These are phyloP conservation scores for Hippoglossus hippoglossus DNA, from an alignment of 2,797 vertebrate species.

Conservation along the genomic window DNA sequence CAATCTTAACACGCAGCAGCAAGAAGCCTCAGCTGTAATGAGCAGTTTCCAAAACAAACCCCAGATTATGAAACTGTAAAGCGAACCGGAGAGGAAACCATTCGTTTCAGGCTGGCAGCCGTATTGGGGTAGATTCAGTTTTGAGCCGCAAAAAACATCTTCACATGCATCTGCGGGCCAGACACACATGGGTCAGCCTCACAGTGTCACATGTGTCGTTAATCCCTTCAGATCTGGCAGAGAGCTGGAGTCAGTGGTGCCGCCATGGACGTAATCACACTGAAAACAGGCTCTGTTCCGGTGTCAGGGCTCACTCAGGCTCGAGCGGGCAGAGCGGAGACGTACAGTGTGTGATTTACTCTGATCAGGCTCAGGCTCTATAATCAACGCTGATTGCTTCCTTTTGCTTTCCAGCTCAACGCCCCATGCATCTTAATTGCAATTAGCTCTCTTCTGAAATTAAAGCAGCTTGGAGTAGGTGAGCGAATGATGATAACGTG, in stretches of 20 bases:
- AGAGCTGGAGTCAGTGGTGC: conserved; percentile 41
- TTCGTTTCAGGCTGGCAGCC: conserved; percentile 25
- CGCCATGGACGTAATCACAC: conserved; percentile 55
- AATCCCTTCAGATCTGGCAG: conserved; percentile 64
- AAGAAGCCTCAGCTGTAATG: conserved; percentile 36
- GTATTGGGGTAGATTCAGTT: conserved; percentile 15
- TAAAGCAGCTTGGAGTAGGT: conserved; percentile 57
- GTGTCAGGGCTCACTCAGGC: conserved; percentile 50
- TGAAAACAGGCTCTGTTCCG: conserved; percentile 48
- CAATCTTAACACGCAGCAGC: conserved; percentile 2
- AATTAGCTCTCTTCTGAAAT: conserved; percentile 78
- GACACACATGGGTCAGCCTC: conserved; percentile 53
- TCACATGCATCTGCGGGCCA: conserved; percentile 18
- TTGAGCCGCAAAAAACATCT: conserved; percentile 43
- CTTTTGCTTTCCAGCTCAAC: conserved; percentile 63
- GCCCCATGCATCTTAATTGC: conserved; percentile 69
- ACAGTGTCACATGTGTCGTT: conserved; percentile 48
- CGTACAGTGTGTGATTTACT: conserved; percentile 60
- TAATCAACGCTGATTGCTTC: conserved; percentile 80
- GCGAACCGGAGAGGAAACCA: conserved; percentile 12
- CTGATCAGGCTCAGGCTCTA: conserved; percentile 68
- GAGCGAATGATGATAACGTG: conserved; percentile 35
- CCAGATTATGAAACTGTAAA: conserved; percentile 39
- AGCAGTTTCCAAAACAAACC: conserved; percentile 54
- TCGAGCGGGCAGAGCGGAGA: conserved; percentile 39